Base-by-base conservation (phyloP, 2,113 vertebrate species). In the Platycercus adscitus region DNA sequence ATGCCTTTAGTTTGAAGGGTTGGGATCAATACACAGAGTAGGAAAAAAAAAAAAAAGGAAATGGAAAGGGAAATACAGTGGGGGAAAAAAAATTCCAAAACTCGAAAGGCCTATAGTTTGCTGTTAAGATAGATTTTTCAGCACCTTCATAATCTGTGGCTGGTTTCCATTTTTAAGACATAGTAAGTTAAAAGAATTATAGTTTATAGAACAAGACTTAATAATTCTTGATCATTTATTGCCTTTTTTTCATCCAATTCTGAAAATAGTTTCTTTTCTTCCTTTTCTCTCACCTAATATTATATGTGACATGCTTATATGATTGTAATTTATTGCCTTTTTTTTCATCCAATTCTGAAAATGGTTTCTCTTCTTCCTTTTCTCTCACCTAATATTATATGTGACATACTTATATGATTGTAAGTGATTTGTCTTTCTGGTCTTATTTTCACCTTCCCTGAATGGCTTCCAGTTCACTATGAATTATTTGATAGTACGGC, bases 201-300 rank as follows among this genome's bases (percentile, higher is more conserved):
- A 87, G 37, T 89, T 91, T 46, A 53, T 72, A 85, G 47, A 91
- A 73, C 14, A 91, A 92, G 81, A 29, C 0, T 8, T 69, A 94
- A 81, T 82, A 94, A 88, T 91, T 69, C 73, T 94, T 89, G 47
- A 91, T 82, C 63, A 46, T 58, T 93, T 91, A 80, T 91, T 93
- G 44, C 41, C 26, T 15, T 64, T 70, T 41, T 13, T 71, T 6
- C 6, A 52, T 85, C n/a, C 41, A 80, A 3, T 91, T 92, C 65
- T 82, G 84, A 94, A 92, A 91, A 89, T n/a, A 87, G 23, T 33
- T 81, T 7, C 68, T 72, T 17, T 82, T 82, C 47, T 55, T 47
- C 33, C 6, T 85, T 89, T 84, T 75, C 41, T 66, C 25, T 85
- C 61, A 79, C 75, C 10, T 61, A 76, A 84, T n/a, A 87, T 61